phyloP scores from a whole-genome alignment of 2,888 invertebrate species.

The Panopea generosa region DNA sequence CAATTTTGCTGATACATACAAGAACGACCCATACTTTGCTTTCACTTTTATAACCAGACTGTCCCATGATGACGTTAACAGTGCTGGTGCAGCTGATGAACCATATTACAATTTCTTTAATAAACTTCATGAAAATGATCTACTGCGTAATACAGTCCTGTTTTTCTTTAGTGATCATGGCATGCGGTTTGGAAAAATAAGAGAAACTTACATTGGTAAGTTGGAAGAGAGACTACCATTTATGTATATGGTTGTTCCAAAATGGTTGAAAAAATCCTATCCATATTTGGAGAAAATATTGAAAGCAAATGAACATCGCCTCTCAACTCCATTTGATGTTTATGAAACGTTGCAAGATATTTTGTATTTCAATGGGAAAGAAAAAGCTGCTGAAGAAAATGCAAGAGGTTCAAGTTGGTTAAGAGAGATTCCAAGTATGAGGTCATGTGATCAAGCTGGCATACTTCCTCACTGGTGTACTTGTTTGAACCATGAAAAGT shows the following conservation, averaged over 20 bases:
- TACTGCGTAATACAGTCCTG: constrained; percentile 73
- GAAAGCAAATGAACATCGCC: constrained; percentile 88
- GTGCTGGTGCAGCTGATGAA: constrained; percentile 91
- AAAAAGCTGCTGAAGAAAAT: constrained; percentile 16
- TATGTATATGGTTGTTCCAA: constrained; percentile 90
- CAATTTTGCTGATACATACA: constrained; percentile 88
- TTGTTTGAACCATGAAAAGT: constrained; percentile 90
- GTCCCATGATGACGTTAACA: constrained; percentile 93
- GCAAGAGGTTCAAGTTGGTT: constrained; percentile 89
- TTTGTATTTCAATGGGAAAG: constrained; percentile 55
- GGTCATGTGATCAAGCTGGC: constrained; percentile 92
- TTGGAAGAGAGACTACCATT: constrained; percentile 95
- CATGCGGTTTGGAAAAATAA: constrained; percentile 93
- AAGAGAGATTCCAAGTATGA: constrained; percentile 89
- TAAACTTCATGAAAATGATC: constrained; percentile 80
- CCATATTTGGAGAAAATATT: constrained; percentile 89
- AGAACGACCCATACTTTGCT: constrained; percentile 89
- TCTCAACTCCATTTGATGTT: constrained; percentile 94
- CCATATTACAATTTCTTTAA: constrained; percentile 88
- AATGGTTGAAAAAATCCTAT: constrained; percentile 89
- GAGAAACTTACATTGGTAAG: constrained; percentile 91
- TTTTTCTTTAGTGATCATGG: constrained; percentile 93
- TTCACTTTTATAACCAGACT: constrained; percentile 94
- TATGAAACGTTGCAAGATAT: constrained; percentile 92
- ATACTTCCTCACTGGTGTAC: constrained; percentile 95